A percentile compares a stretch with the other conserved stretches of the same genome.
These are phyloP conservation scores for Drosophila sturtevanti DNA, from an alignment of 1,140 invertebrate species.

Conservation along the genomic window DNA sequence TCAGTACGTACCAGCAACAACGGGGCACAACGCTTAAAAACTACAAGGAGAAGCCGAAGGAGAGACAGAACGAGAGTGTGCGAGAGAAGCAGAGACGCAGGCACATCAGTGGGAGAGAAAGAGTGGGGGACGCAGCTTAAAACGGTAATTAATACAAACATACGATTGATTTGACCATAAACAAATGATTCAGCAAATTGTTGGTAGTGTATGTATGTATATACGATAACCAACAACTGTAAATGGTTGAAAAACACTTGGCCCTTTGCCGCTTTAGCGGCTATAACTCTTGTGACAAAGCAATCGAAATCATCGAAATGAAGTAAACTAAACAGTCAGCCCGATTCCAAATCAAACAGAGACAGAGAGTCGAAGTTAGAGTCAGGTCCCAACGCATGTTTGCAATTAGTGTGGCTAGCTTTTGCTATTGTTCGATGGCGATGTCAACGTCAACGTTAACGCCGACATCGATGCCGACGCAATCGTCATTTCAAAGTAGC, in stretches of 20 bases:
- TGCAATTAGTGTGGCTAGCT: slow-evolving; percentile 68
- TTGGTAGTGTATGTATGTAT: background rate
- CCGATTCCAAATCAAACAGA: background rate
- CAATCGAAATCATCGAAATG: slow-evolving; percentile 8
- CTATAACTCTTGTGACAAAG: slow-evolving; percentile 50
- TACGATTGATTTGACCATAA: slow-evolving; percentile 73
- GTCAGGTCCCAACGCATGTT: slow-evolving; percentile 64
- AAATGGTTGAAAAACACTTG: slow-evolving; percentile 66
- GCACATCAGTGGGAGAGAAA: background rate
- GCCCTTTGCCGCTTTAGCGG: slow-evolving; percentile 28
- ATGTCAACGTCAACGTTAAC: slow-evolving; percentile 19
- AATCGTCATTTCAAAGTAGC: slow-evolving; percentile 45
- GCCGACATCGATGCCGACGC: slow-evolving; percentile 21
- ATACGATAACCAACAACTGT: slow-evolving; percentile 50
- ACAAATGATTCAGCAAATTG: slow-evolving; percentile 77
- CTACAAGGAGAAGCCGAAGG: slow-evolving; percentile 24
- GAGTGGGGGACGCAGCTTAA: slow-evolving; percentile 52
- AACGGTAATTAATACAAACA: slow-evolving; percentile 80
- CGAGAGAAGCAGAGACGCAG: background rate
- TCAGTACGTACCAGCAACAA: slow-evolving; percentile 2
- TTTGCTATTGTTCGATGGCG: slow-evolving; percentile 1
- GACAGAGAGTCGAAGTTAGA: slow-evolving; percentile 4
- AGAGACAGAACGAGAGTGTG: slow-evolving; percentile 8
- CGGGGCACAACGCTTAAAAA: slow-evolving; percentile 12
- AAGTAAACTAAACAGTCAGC: background rate